These are phyloP conservation scores for Lepeophtheirus salmonis DNA, from an alignment of 1,140 invertebrate genomes.

Conservation along the genomic window DNA sequence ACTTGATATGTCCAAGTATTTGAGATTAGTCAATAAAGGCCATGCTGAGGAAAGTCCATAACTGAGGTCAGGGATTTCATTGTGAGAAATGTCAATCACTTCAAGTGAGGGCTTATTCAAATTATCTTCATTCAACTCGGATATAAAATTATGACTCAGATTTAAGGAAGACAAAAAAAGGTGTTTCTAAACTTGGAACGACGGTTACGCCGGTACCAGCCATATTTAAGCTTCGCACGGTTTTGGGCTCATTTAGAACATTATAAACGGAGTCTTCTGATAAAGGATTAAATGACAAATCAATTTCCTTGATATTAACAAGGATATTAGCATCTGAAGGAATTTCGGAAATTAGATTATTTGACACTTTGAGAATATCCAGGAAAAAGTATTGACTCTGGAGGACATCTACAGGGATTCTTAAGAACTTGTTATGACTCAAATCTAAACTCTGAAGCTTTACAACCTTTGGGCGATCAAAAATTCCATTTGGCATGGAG, in stretches of 20 bases:
- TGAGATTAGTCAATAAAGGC: slow-evolving; percentile 43
- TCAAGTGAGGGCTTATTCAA: slow-evolving; percentile 32
- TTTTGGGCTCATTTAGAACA: slow-evolving; percentile 68
- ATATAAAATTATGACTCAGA: slow-evolving; percentile 51
- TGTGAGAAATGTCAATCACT: slow-evolving; percentile 53
- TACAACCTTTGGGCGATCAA: slow-evolving; percentile 51
- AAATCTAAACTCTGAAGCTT: slow-evolving; percentile 63
- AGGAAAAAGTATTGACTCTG: slow-evolving; percentile 64
- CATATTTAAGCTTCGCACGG: slow-evolving; percentile 54
- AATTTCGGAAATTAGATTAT: slow-evolving; percentile 53
- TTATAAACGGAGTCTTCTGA: slow-evolving; percentile 46
- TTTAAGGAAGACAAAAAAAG: slow-evolving; percentile 63
- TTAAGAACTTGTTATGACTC: slow-evolving; percentile 50
- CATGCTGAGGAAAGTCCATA: slow-evolving; percentile 34
- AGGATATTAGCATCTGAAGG: slow-evolving; percentile 62
- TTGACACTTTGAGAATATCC: slow-evolving; percentile 50
- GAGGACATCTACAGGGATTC: slow-evolving; percentile 51
- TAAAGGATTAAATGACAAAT: slow-evolving; percentile 65
- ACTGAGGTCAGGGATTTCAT: slow-evolving; percentile 41
- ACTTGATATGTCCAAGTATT: slow-evolving; percentile 49
- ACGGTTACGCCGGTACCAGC: slow-evolving; percentile 50
- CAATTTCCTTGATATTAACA: slow-evolving; percentile 64
- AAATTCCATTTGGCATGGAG: slow-evolving; percentile 59
- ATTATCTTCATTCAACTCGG: slow-evolving; percentile 25
- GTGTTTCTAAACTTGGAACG: slow-evolving; percentile 50